Evolutionary conservation across 2,797 vertebrate genomes (phyloP), one percentile per base, ranked within the genome.

Genomic region (Peromyscus aztecus): DNA sequence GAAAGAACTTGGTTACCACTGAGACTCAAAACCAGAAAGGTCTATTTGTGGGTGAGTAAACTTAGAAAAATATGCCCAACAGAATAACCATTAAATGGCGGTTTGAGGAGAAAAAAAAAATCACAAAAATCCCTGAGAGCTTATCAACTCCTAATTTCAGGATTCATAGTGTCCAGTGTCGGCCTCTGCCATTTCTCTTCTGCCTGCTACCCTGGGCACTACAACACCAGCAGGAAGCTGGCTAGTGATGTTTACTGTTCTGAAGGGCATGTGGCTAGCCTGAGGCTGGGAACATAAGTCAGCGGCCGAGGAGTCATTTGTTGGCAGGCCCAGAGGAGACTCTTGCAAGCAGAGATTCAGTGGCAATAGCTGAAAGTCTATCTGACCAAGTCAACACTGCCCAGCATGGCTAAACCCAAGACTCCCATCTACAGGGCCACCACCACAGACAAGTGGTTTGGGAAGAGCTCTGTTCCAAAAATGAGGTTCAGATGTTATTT

Each of bases 401-500:
- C 57, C 29, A 21, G 87, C 12, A 13, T 13, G 4, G 43, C 91
- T 73, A 67, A 91, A 9, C 90, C 67, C 76, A 63, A 82, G 43
- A 59, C 76, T 46, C 87, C 63, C 13, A 69, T 94, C 84, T 80
- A n/a, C 90, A 61, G 57, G 71, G 63, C 24, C 73, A 81, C 65
- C 14, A 27, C 89, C 91, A 69, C 6, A 78, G 77, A 89, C 84
- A 52, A 80, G 87, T 17, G 90, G 91, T 90, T 96, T 95, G 96
- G 95, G 95, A 94, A 96, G 75, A 24, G 85, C n/a, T 75, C 90
- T 92, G 87, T 85, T 97, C 96, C 21, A 65, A 95, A 93, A 97
- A 96, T 92, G 93, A 97, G 65, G 55, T 82, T 94, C 97, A 98
- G 97, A 97, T 96, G 96, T 96, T 90, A 80, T 78, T 96, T 95